A percentile compares a stretch with the other conserved stretches of the same genome.
phyloP scores from a whole-genome alignment of 2,797 vertebrate genomes.

The Gymnoscopelus microlampas region DNA sequence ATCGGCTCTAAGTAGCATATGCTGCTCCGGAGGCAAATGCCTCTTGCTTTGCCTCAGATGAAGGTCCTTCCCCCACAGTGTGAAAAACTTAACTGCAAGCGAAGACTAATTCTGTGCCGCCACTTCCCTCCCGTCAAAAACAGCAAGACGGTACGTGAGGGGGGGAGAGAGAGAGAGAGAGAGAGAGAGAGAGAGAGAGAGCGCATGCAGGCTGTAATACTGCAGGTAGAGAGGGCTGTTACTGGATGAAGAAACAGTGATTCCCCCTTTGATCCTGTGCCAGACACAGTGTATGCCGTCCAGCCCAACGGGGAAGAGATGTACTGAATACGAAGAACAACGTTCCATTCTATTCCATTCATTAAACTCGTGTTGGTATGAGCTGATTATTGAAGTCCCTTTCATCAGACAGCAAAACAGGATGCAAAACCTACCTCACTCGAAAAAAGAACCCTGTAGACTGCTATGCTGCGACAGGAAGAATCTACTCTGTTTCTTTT shows the following conservation, averaged over 20 bases:
- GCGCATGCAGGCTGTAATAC: constrained; percentile 29
- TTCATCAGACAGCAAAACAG: constrained; percentile 43
- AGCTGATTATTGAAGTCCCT: constrained; percentile 64
- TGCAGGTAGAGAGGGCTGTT: constrained; percentile 39
- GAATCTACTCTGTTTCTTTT: no score
- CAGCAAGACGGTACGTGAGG: neutral
- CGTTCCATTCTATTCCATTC: constrained; percentile 52
- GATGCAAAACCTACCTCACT: no score
- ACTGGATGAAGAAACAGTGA: constrained; percentile 56
- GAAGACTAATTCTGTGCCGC: constrained; percentile 35
- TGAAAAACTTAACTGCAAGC: constrained; percentile 22
- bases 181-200: constrained; percentile 12
- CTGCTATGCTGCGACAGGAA: no score
- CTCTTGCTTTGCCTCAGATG: constrained; percentile 16
- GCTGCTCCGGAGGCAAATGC: neutral
- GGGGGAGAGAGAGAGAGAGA: no score
- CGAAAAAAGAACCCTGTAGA: no score
- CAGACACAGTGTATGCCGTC: constrained; percentile 71
- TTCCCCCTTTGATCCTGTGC: constrained; percentile 71
- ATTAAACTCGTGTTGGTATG: constrained; percentile 67
- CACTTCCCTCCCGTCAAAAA: constrained; percentile 33
- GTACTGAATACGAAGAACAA: constrained; percentile 49
- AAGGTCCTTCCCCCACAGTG: constrained; percentile 23
- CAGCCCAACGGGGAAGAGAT: constrained; percentile 71
- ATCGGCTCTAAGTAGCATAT: constrained; percentile 6